Evolutionary conservation across 2,797 vertebrate species (phyloP), one percentile per base, ranked within the genome.

Genomic region (Coranthus polyacanthus): DNA sequence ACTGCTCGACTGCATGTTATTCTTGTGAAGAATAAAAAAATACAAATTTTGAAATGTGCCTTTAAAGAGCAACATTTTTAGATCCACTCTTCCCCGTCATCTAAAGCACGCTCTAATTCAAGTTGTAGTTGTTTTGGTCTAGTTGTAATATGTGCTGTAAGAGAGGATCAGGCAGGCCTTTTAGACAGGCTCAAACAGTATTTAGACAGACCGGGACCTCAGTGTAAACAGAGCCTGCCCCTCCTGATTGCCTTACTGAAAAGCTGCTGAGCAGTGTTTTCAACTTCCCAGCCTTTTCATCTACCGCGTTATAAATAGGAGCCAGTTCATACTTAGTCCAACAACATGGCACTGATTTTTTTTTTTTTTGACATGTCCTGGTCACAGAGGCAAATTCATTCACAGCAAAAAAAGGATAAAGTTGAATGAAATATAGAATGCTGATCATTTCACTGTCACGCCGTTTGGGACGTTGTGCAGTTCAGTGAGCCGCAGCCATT

Each of bases 141-240:
- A 16, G 34, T 21, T 26, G 15, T 12, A 17, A 54, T 34, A 52
- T 26, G 12, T 21, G 53, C 21, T 22, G 9, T 32, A 44, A 46
- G 6, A 26, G 6, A 18, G 37, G 58, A 6, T 41, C 20, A 37
- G 38, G 10, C 12, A 11, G 18, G 55, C 54, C 16, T 55, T 59
- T 57, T 8, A 9, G 20, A 46, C 29, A 32, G 13, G 32, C 44
- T 60, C 49, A 13, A 18, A 29, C 17, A 49, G 32, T 62, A 52
- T 77, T 71, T 74, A 51, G 46, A 78, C 44, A 80, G 54, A 59
- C 44, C n/a, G 29, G 22, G 22, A 26, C n/a, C 43, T 52, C 3
- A 57, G 50, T 60, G 44, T 80, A 84, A 84, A 82, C 65, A 82
- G 4, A 62, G 17, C 0, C 47, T 42, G 60, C 32, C 29, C 39